Evolutionary conservation across 92 coral and sea anemone species (phyloP), one percentile per base, ranked within the genome.

Genomic region (Pocillopora grandis): DNA sequence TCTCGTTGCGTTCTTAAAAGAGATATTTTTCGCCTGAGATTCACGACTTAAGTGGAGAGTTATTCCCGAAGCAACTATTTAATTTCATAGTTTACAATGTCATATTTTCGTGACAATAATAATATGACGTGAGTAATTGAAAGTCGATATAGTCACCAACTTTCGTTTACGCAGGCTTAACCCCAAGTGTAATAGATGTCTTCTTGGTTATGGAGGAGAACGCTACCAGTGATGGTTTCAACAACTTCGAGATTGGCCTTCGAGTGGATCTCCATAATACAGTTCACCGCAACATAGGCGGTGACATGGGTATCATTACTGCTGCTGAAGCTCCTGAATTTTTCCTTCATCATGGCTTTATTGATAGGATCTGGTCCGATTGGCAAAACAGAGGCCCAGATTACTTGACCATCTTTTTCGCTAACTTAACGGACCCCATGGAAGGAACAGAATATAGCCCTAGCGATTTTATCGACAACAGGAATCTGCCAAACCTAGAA

Each of bases 251-350:
- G 69, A 57, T 81, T 33, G 42, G 58, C 18, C 67, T 81, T 3
- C 77, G 85, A 10, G 77, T 59, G 17, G 42, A 70, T n/a, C 85
- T 70, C 18, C 85, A 81, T 71, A 67, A 69, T 20, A 59, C 56
- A 9, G 76, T 81, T 8, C 85, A 81, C 55, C 55, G 69, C 57
- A 12, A 68, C 14, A 77, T 81, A 33, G 85, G 77, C 17, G 85
- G 85, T 2, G 62, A 42, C 17, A 81, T 81, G 85, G 69, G 77
- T 18, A n/a, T 5, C 17, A 10, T 69, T 17, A 67, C 57, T 1
- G 31, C 85, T 1, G 85, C 85, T 33, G 37, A 58, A 10, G 85
- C 85, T 17, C 85, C 85, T 7, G 85, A 81, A 64, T 81, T 81
- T 27, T 81, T 81, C 76, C 77, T 81, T 13, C 77, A 56, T 31